phyloP scores from a whole-genome alignment of 2,797 vertebrate genomes.

The Kryptopterus vitreolus region DNA sequence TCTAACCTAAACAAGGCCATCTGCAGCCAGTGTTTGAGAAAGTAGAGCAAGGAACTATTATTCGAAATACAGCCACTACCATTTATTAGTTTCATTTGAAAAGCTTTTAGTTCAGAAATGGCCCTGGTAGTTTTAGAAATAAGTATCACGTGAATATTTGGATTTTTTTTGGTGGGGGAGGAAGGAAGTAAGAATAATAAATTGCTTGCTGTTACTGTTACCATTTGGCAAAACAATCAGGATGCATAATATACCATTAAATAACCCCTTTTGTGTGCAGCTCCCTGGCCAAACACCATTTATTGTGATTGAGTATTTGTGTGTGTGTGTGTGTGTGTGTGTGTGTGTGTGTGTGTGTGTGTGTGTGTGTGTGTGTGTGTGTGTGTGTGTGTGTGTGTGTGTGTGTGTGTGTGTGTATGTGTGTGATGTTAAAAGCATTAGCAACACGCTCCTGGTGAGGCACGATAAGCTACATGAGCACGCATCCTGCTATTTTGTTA shows the following conservation, averaged over 20 bases:
- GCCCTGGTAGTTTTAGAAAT: neutral
- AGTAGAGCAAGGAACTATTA: conserved; percentile 4
- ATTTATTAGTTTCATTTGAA: conserved; percentile 9
- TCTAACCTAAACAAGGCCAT: conserved; percentile 31
- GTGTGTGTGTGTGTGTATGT: conserved; percentile 55
- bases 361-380: conserved; percentile 49
- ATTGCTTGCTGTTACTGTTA: neutral
- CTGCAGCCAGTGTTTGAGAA: conserved; percentile 31
- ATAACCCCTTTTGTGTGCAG: conserved; percentile 9
- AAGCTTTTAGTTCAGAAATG: neutral
- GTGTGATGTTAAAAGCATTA: conserved; percentile 60
- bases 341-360: conserved; percentile 57
- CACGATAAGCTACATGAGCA: conserved; percentile 72
- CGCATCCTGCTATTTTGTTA: conserved; percentile 71
- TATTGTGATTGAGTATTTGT: conserved; percentile 56
- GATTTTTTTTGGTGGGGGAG: neutral
- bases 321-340: conserved; percentile 52
- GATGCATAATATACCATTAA: conserved; percentile 19
- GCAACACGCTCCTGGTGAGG: conserved; percentile 66
- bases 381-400: conserved; percentile 54
- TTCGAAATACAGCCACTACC: conserved; percentile 15
- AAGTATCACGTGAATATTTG: neutral
- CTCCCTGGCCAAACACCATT: conserved; percentile 42
- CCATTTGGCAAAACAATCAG: neutral
- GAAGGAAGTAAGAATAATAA: neutral